Evolutionary conservation across 2,888 invertebrate genomes (phyloP).

Genomic region (Rugalucina vietnamica): DNA sequence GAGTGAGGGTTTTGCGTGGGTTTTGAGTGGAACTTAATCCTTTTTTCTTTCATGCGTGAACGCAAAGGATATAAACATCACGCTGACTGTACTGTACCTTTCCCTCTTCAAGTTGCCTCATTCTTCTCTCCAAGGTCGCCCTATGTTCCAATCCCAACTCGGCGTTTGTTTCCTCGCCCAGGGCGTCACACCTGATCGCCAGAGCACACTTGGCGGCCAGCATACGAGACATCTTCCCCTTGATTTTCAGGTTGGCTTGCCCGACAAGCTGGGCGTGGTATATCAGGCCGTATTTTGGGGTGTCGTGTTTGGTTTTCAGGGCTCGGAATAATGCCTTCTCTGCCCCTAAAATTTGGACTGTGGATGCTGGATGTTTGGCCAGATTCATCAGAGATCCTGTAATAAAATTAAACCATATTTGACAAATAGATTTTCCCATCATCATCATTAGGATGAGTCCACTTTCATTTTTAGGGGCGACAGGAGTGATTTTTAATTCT

Average conservation of each 20-base stretch:
- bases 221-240: conserved; percentile 96
- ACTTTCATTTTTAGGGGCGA: no score
- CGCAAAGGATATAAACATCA: no score
- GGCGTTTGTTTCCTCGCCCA: conserved; percentile 93
- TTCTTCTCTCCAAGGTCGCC: conserved; percentile 92
- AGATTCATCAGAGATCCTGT: conserved; percentile 94
- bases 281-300: conserved; percentile 99
- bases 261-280: conserved; percentile 98
- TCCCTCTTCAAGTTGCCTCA: conserved; percentile 91
- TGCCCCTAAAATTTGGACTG: conserved; percentile 98
- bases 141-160: conserved; percentile 95
- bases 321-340: conserved; percentile 99
- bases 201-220: conserved; percentile 98
- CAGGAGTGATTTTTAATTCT: no score
- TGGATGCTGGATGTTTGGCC: conserved; percentile 99
- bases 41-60: no score
- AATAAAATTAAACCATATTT: no score
- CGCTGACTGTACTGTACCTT: conserved; percentile 87
- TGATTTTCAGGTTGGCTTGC: conserved; percentile 94
- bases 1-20: neutral
- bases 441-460: no score
- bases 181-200: conserved; percentile 96
- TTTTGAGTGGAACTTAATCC: neutral
- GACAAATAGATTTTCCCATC: no score
- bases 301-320: conserved; percentile 98